phyloP scores from a whole-genome alignment of 1,140 invertebrate species.

The Drosophila lacteicornis region DNA sequence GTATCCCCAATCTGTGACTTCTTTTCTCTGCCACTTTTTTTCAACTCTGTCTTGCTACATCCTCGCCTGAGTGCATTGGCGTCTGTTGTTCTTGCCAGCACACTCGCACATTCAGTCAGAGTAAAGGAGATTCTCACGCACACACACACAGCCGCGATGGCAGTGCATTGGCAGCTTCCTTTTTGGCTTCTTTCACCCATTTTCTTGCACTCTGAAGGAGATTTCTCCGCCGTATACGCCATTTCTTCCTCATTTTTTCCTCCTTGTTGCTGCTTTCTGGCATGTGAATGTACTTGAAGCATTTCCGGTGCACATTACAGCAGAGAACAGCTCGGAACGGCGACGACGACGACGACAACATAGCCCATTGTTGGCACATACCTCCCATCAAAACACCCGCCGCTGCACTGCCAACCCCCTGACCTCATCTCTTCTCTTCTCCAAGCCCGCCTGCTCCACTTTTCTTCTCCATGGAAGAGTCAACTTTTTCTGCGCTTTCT shows the following conservation, averaged over 20 bases:
- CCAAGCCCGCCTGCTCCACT: slow-evolving; percentile 3
- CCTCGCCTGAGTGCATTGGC: slow-evolving; percentile 75
- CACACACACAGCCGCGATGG: slow-evolving; percentile 11
- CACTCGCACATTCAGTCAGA: slow-evolving; percentile 30
- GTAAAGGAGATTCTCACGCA: slow-evolving; percentile 27
- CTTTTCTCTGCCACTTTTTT: slow-evolving; percentile 11
- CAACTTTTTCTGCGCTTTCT: slow-evolving; percentile 61
- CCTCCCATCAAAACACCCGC: slow-evolving; percentile 24
- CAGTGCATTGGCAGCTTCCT: slow-evolving; percentile 65
- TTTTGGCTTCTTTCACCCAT: slow-evolving; percentile 60
- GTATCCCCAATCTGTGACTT: slow-evolving; percentile 34
- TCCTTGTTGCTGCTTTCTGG: slow-evolving; percentile 57
- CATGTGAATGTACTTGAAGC: slow-evolving; percentile 83
- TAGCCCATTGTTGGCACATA: slow-evolving; percentile 70
- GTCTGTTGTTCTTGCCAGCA: slow-evolving; percentile 76
- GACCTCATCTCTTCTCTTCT: slow-evolving; percentile 15
- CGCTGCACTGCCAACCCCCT: slow-evolving; percentile 8
- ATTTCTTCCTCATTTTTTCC: slow-evolving; percentile 39
- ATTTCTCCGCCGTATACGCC: slow-evolving; percentile 24
- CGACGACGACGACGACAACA: slow-evolving; percentile 66
- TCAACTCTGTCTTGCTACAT: slow-evolving; percentile 30
- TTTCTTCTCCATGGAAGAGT: slow-evolving; percentile 36
- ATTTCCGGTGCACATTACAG: slow-evolving; percentile 81
- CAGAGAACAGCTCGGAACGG: slow-evolving; percentile 37
- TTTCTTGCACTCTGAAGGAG: slow-evolving; percentile 43